These are phyloP conservation scores for Lampris incognitus DNA, from an alignment of 2,113 vertebrate genomes.

Conservation along the genomic window DNA sequence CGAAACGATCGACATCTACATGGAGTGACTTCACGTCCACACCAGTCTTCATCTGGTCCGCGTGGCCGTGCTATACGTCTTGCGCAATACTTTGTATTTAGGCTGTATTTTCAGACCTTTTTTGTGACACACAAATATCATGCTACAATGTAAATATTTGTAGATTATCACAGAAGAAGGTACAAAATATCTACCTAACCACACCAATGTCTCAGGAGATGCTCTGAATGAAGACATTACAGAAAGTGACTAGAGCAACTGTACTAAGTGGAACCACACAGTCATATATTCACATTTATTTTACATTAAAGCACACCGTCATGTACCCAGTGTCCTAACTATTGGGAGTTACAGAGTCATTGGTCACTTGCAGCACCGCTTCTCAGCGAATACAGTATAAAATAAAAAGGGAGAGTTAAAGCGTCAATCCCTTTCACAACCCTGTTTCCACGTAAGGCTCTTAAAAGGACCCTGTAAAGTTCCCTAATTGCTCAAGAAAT, in stretches of 20 bases:
- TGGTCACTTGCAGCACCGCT: constrained; percentile 49
- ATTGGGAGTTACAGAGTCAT: constrained; percentile 49
- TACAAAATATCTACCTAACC: constrained; percentile 81
- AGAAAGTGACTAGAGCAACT: constrained; percentile 71
- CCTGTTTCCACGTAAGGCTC: constrained; percentile 80
- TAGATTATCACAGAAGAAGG: constrained; percentile 74
- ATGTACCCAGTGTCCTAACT: constrained; percentile 66
- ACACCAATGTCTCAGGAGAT: constrained; percentile 64
- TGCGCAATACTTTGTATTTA: constrained; percentile 34
- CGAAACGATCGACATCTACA: constrained; percentile 40
- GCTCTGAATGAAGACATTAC: constrained; percentile 68
- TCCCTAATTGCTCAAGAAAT: constrained; percentile 21
- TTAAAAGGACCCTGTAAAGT: constrained; percentile 75
- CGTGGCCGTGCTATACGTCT: constrained; percentile 1
- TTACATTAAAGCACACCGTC: constrained; percentile 74
- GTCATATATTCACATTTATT: constrained; percentile 77
- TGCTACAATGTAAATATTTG: constrained; percentile 83
- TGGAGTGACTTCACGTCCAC: too few relatives aligned
- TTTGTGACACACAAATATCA: constrained; percentile 75
- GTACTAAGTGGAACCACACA: constrained; percentile 71
- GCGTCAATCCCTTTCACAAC: constrained; percentile 62
- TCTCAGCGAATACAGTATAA: constrained; percentile 56
- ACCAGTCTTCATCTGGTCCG: constrained; percentile 39
- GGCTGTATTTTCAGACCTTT: constrained; percentile 61
- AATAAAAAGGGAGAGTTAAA: constrained; percentile 57